Base-by-base conservation (phyloP, 2,888 invertebrate genomes). In the Melanargia galathea region DNA sequence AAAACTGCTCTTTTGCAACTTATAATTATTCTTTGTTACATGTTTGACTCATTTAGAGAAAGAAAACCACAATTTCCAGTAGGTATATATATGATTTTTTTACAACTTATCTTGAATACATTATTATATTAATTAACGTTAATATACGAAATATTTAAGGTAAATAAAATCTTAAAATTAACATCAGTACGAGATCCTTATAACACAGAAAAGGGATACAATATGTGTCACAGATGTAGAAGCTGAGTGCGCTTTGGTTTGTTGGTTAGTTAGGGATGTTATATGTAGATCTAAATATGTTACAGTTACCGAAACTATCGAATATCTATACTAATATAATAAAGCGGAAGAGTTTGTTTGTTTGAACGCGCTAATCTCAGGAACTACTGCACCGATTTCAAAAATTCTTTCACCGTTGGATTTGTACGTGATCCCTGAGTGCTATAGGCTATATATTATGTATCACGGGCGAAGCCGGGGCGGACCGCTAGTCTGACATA, bases 151-250 rank as follows among this genome's bases (percentile, higher is more conserved):
- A 46, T 46, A 20, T 11, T 8, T 18, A 33, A 33, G 51, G 16
- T 35, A 35, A 52, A 52, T 35, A 35, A 49, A 26, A 35, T 52
- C 35, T 35, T 35, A 51, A 33, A 33, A 18, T 13, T 35, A 52
- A 35, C 18, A 33, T 52, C 18, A 52, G 33, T 35, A 35, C 35
- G 52, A 52, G 33, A 52, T 52, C 52, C 35, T 35, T 52, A 52
- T 35, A 18, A 52, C 35, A 52, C 20, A 52, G 35, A 49, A 49
- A 7, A 16, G 24, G 22, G 8, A 11, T 11, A 10, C 3, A 22
- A 46, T 20, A 7, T 6, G 40, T 6, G 16, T 40, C 40, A 16
- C 45, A 8, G 8, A 11, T 1, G 20, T 45, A 20, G 20, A 16
- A 16, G 6, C 1, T n/a, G 16, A 40, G 16, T 40, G 16, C 40